Evolutionary conservation across 2,797 vertebrate species (phyloP), one percentile per base, ranked within the genome.

Genomic region (Anomalospiza imberbis): DNA sequence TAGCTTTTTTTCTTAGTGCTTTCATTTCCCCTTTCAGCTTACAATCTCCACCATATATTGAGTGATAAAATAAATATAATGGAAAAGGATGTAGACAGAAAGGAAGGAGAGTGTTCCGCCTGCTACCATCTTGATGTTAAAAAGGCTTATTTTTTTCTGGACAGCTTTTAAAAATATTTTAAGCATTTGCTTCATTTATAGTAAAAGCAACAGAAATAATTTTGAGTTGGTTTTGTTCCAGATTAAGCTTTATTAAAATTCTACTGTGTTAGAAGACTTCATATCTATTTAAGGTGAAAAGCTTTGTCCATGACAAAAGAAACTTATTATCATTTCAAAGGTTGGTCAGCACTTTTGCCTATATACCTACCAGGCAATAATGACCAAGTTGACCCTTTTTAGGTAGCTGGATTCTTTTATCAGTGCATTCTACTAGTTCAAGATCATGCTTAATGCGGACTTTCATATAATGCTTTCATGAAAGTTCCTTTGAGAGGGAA

Each of bases 401-500:
- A 93, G 89, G 73, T 86, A 3, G 1, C 63, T 84, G 45, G 85
- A 93, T 67, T 92, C 89, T 93, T 96, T 95, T 88, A 94, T 95
- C 79, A 86, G 70, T 57, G 76, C 53, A 88, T 79, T 95, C 76
- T 88, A 47, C 63, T 40, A 68, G 84, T 72, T 73, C 75, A 78
- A 94, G 85, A 84, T 91, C 88, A 91, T 47, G 53, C 60, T 76
- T 63, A 88, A 45, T 73, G 88, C 38, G 0, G 6, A 84, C 91
- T 93, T 96, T 89, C 71, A 91, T 89, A 91, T 24, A 93, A 68
- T n/a, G 51, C 85, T 93, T 85, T 95, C 92, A 92, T 86, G 76
- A 67, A 93, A 84, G 67, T 71, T 80, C 83, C 76, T 95, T 95
- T 96, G 92, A 93, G 85, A 95, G 72, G 83, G 74, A 95, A 93